A percentile compares a stretch with the other conserved stretches of the same genome.
These are phyloP conservation scores for Myodes glareolus DNA, from an alignment of 2,113 vertebrate genomes.

Conservation along the genomic window DNA sequence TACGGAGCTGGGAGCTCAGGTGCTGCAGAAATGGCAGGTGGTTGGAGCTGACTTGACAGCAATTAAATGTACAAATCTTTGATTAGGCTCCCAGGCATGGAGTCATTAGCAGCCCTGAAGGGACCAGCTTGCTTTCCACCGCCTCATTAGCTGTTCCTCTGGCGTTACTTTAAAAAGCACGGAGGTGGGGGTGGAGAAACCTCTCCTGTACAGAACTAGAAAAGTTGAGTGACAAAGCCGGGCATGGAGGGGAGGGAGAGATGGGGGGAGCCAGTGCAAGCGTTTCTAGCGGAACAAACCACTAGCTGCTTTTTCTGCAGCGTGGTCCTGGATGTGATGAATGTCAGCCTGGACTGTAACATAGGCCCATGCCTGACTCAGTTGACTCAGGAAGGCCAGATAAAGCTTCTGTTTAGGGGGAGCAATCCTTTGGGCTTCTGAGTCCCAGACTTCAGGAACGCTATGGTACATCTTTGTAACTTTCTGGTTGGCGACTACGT, in stretches of 20 bases:
- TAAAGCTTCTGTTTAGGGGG: background rate
- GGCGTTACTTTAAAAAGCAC: constrained; percentile 87
- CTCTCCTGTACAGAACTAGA: constrained; percentile 78
- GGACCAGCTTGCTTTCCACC: constrained; percentile 87
- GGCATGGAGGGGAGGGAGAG: background rate
- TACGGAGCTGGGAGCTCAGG: constrained; percentile 88
- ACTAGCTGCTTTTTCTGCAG: constrained; percentile 64
- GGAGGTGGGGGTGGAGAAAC: background rate
- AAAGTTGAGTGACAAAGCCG: constrained; percentile 73
- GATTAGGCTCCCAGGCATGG: constrained; percentile 93
- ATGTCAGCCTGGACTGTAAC: constrained; percentile 72
- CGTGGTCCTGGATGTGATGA: constrained; percentile 67
- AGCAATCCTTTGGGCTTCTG: background rate
- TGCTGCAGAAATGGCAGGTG: constrained; percentile 93
- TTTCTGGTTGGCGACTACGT: fast-evolving
- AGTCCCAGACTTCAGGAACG: background rate
- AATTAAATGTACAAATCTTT: constrained; percentile 97
- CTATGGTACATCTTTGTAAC: fast-evolving
- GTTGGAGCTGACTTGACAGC: constrained; percentile 93
- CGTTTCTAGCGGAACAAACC: constrained; percentile 82
- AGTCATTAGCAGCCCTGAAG: constrained; percentile 91
- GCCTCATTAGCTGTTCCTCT: constrained; percentile 88
- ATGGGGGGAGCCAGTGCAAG: constrained; percentile 76
- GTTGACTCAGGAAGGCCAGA: background rate
- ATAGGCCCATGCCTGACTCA: background rate